Percentiles rank a stretch among this genome's conserved stretches.
Evolutionary conservation across 2,888 invertebrate species (phyloP).

Genomic region (Villa cingulata): DNA sequence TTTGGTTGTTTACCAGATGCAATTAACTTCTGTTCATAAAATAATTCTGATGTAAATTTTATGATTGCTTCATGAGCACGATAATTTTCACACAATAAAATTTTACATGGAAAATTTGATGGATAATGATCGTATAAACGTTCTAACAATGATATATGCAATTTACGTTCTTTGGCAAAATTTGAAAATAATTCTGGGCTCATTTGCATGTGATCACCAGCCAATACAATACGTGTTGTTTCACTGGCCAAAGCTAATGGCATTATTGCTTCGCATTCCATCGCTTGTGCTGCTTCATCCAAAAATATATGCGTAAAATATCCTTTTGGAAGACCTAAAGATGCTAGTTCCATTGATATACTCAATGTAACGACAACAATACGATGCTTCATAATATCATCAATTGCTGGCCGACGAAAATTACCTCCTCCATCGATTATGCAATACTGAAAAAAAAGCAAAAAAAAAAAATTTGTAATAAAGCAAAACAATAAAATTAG

Average conservation of each 20-base stretch:
- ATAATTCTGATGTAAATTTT: constrained; percentile 64
- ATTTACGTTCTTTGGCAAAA: constrained; percentile 52
- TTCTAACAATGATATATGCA: constrained; percentile 62
- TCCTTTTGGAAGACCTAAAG: constrained; percentile 51
- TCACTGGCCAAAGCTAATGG: constrained; percentile 60
- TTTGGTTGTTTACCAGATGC: constrained; percentile 57
- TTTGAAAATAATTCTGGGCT: constrained; percentile 69
- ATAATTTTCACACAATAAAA: constrained; percentile 69
- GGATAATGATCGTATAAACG: constrained; percentile 66
- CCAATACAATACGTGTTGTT: constrained; percentile 60
- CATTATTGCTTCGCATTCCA: constrained; percentile 74
- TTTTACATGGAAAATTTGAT: constrained; percentile 58
- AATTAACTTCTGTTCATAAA: constrained; percentile 63
- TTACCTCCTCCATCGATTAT: constrained; percentile 48
- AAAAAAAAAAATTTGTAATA: background rate
- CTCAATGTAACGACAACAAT: constrained; percentile 68
- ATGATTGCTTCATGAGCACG: constrained; percentile 71
- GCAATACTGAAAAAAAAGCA: constrained; percentile 47
- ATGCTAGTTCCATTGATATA: constrained; percentile 60
- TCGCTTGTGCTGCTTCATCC: constrained; percentile 77
- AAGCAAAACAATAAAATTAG: too few relatives aligned
- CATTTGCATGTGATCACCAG: constrained; percentile 77
- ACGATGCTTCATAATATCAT: constrained; percentile 55
- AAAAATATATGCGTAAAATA: constrained; percentile 63
- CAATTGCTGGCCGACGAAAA: constrained; percentile 55